Evolutionary conservation across 2,113 vertebrate species (phyloP).

Genomic region (Pardalotus punctatus): DNA sequence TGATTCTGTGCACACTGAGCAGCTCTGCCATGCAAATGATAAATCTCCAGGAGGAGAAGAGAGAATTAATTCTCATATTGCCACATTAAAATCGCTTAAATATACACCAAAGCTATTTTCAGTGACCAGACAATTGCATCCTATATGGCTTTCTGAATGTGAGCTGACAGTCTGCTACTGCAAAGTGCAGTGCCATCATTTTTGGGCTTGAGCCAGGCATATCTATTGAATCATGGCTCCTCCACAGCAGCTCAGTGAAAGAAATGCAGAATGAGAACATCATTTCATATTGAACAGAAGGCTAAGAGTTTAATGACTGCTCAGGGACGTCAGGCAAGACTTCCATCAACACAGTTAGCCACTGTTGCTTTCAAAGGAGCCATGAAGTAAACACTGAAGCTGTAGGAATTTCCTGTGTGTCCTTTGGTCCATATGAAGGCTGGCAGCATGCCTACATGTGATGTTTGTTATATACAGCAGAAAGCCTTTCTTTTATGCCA

Average conservation of each 20-base stretch:
- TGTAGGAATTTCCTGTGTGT: neutral
- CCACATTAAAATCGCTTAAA: neutral
- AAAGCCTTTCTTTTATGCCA: neutral
- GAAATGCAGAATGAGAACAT: neutral
- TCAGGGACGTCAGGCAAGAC: neutral
- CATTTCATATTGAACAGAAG: constrained; percentile 2
- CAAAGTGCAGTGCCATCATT: neutral
- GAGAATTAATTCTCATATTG: neutral
- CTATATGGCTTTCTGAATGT: neutral
- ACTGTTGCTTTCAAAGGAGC: constrained; percentile 10
- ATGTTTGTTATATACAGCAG: neutral
- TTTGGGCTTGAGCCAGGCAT: constrained; percentile 24
- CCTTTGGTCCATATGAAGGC: neutral
- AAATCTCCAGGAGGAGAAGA: neutral
- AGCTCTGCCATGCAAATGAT: neutral
- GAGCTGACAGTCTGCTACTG: constrained; percentile 15
- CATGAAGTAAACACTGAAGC: neutral
- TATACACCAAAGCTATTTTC: constrained; percentile 1
- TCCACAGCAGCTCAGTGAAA: neutral
- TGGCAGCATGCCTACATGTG: neutral
- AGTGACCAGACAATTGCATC: constrained; percentile 38
- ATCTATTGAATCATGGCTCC: constrained; percentile 2
- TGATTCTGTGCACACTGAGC: neutral
- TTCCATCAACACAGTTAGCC: neutral
- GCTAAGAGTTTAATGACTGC: constrained; percentile 18